phyloP scores from a whole-genome alignment of 2,113 vertebrate species.

The Megaceryle maxima region DNA sequence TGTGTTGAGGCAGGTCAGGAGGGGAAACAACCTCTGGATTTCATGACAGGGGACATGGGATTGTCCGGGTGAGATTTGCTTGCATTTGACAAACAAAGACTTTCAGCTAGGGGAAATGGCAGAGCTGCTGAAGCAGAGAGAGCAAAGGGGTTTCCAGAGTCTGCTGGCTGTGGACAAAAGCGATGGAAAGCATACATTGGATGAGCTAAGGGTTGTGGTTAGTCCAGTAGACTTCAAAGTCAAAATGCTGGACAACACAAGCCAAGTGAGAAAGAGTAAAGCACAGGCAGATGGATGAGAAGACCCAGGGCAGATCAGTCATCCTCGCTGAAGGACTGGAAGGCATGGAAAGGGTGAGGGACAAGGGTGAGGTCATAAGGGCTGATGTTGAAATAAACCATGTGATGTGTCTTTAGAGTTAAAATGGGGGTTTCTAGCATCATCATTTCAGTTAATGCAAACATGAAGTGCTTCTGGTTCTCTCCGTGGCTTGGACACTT shows the following conservation, averaged over 20 bases:
- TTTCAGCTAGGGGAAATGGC: not conserved
- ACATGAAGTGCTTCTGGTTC: not conserved
- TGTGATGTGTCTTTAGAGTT: not conserved
- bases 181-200: rapidly evolving
- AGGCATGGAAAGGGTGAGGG: not conserved
- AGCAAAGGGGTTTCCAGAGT: not conserved
- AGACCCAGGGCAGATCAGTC: not conserved
- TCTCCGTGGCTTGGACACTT: not conserved
- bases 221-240: not conserved
- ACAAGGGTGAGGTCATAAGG: slow-evolving; percentile 4
- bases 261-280: not conserved
- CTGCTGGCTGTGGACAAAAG: not conserved
- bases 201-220: not conserved
- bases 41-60: not conserved
- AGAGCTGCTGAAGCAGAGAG: not conserved
- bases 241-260: not conserved
- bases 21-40: not conserved
- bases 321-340: slow-evolving; percentile 1
- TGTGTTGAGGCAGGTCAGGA: not conserved
- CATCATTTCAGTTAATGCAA: not conserved
- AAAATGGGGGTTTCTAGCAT: not conserved
- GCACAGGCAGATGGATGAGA: not conserved
- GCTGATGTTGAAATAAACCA: slow-evolving; percentile 34
- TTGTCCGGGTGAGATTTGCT: not conserved
- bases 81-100: not conserved